phyloP scores from a whole-genome alignment of 2,888 invertebrate genomes.

The Thymelicus lineola region DNA sequence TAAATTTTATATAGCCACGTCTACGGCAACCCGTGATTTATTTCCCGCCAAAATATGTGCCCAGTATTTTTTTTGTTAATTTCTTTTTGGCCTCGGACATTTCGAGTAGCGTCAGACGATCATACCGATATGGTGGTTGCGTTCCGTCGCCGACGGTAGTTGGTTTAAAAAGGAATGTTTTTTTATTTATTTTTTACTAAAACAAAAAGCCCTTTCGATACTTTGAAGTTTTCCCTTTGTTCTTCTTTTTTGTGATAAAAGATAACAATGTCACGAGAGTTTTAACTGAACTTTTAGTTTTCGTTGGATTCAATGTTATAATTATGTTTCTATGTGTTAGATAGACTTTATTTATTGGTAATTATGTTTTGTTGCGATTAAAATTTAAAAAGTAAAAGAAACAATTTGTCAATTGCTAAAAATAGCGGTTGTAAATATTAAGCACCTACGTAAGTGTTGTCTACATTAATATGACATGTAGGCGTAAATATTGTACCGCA shows the following conservation, averaged over 20 bases:
- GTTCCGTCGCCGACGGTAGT: constrained; percentile 79
- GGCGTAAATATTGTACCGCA: constrained; percentile 24
- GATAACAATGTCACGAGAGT: constrained; percentile 61
- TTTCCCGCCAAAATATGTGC: constrained; percentile 83
- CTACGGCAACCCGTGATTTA: constrained; percentile 77
- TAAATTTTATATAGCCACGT: constrained; percentile 80
- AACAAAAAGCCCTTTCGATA: constrained; percentile 68
- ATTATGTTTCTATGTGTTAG: not conserved
- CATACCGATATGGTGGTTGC: constrained; percentile 76
- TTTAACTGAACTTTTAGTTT: constrained; percentile 40
- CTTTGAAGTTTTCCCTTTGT: constrained; percentile 57
- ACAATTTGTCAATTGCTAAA: not conserved
- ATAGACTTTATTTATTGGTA: not conserved
- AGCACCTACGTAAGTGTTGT: not conserved
- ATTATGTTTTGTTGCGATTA: not conserved
- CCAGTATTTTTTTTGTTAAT: constrained; percentile 61
- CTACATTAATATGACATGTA: constrained; percentile 15
- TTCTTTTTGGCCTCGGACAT: constrained; percentile 73
- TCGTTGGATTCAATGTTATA: constrained; percentile 4
- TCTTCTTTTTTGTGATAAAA: constrained; percentile 64
- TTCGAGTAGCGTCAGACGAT: constrained; percentile 82
- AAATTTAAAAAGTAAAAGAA: not conserved
- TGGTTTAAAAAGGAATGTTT: constrained; percentile 65
- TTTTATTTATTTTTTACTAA: constrained; percentile 59
- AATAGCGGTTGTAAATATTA: constrained; percentile 8